These are phyloP conservation scores for Corythornis cristatus DNA, from an alignment of 2,113 vertebrate genomes.

Conservation along the genomic window DNA sequence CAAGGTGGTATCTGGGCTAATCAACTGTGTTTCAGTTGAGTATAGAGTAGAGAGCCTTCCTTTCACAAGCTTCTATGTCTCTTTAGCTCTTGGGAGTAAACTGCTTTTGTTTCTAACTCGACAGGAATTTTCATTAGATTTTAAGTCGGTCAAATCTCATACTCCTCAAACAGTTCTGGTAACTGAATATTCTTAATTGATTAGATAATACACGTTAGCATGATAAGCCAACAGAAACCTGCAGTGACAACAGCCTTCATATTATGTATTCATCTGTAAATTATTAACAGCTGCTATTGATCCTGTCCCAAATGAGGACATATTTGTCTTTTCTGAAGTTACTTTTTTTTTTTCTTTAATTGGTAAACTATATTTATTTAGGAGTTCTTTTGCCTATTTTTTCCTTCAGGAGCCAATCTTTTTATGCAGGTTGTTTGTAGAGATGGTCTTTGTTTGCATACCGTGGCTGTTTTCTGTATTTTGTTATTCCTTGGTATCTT, in stretches of 20 bases:
- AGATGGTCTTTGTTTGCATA: neutral
- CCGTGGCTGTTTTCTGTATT: neutral
- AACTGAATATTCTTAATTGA: slow-evolving; percentile 10
- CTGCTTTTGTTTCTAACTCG: neutral
- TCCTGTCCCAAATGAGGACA: neutral
- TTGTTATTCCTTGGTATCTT: neutral
- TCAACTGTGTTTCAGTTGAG: neutral
- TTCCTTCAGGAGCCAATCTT: neutral
- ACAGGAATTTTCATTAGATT: neutral
- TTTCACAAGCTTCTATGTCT: neutral
- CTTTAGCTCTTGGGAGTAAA: neutral
- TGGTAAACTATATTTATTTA: neutral
- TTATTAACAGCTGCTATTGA: slow-evolving; percentile 8
- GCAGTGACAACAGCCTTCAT: neutral
- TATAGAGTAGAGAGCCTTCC: neutral
- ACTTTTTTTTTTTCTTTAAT: neutral
- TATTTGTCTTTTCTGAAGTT: neutral
- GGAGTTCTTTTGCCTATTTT: neutral
- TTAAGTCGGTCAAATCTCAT: slow-evolving; percentile 16
- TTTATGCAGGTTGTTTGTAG: neutral
- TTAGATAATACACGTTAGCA: neutral
- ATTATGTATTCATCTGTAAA: neutral
- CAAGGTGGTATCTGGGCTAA: neutral
- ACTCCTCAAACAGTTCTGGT: neutral
- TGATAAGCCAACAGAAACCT: neutral